Base-by-base conservation (phyloP, 2,888 invertebrate species). In the Drosophila subquinaria region DNA sequence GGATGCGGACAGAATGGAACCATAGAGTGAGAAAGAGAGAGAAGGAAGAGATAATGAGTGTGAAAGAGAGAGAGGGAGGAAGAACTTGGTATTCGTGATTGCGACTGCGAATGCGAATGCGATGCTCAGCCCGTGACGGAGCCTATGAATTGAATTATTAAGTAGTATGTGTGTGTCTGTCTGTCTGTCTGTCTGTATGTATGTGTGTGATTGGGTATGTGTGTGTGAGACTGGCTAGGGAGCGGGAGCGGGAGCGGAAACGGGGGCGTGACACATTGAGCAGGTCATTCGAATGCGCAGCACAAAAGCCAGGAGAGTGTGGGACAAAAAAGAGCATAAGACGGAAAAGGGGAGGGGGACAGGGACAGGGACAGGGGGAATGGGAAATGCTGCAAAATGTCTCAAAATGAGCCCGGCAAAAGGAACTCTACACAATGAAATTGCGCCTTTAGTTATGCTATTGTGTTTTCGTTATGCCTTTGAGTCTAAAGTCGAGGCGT, bases 121-220 rank as follows among this genome's bases (percentile, higher is more conserved):
- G 79, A 63, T 47, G 66, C 66, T 69, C 69, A 61, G 81, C 61
- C 74, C 79, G 84, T 83, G 88, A 75, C 89, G 79, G 89, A 62
- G 89, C 82, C 90, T 89, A 87, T 83, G 90, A 88, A 88, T 90
- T 87, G 87, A 87, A 87, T 90, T 90, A 87, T 89, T 87, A 90
- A 87, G 83, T 82, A 88, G 82, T 77, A 53, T 57, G 27, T 55
- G 63, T 36, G 61, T 50, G 56, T 64, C 47, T 60, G 52, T 60
- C 52, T 47, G 53, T 33, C 23, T 47, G 53, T 33, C 23, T 51
- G 15, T 30, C n/a, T 33, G 55, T 42, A 38, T 42, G 38, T 42
- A 20, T 20, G 23, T 48, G 13, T 38, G 36, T 38, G 36, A 8
- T 11, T 45, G 56, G 10, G 36, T 2, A 2, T 36, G 33, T 20